Evolutionary conservation across 1,140 invertebrate genomes (phyloP), one percentile per base, ranked within the genome.

Genomic region (Zaprionus capensis): DNA sequence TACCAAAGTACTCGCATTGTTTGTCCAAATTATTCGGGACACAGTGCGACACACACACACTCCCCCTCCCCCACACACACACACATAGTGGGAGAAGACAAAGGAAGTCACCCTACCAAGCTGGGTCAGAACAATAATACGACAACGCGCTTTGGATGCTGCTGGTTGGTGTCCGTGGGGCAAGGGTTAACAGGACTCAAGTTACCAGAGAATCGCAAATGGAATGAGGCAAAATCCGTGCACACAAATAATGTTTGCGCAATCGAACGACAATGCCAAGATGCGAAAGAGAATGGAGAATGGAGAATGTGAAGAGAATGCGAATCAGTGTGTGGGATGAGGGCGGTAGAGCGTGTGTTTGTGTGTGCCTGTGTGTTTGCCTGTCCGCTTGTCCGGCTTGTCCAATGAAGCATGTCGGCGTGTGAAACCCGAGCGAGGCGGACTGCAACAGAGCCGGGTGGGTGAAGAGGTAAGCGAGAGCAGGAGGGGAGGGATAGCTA

Each of bases 351-450:
- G 41, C 22, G 28, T 26, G 6, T 34, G 56, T 61, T 7, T 31
- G 7, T 31, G 41, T 58, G 56, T 20, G 7, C 9, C 0, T 31
- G 28, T 34, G 14, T 38, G 2, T 38, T 4, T 24, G 24, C 24
- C 24, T 24, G 46, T 24, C 46, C 46, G 26, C n/a, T 28, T 55
- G 53, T 58, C 61, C 59, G 24, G 44, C 72, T 15, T 64, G 63
- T 63, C 77, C 84, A 86, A 86, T 86, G 84, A 88, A 75, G 83
- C 83, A 83, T 86, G 83, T 88, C 84, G 69, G 77, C 80, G 67
- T 76, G 86, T 88, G 83, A 80, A 86, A 86, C 56, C 57, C 73
- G 64, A 28, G 12, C 17, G 4, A 36, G 17, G 7, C 31, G 9
- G 9, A 34, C 31, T 34, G 31, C 31, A 34, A 4, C 31, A 34